phyloP scores from a whole-genome alignment of 2,113 vertebrate genomes.

The Thamnaconus septentrionalis region DNA sequence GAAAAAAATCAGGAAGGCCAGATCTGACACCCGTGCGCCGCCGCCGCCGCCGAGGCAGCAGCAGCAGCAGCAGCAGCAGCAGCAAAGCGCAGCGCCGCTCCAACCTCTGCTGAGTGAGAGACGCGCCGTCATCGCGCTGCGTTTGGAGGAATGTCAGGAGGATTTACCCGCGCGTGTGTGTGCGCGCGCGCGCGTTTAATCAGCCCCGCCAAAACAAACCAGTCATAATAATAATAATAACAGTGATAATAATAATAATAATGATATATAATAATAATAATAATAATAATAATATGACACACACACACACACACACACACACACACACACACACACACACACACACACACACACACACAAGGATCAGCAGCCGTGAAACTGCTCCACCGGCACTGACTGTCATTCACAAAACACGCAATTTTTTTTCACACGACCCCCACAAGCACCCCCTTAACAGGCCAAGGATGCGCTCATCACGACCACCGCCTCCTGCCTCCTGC shows the following conservation, averaged over 20 bases:
- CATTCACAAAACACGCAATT: constrained; percentile 57
- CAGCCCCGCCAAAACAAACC: background rate
- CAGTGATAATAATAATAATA: too few relatives aligned
- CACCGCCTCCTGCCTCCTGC: too few relatives aligned
- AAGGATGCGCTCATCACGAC: constrained; percentile 45
- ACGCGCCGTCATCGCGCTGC: constrained; percentile 62
- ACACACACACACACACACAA: too few relatives aligned
- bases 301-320: too few relatives aligned
- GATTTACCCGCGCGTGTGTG: constrained; percentile 32
- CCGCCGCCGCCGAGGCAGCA: too few relatives aligned
- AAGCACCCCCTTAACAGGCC: constrained; percentile 38
- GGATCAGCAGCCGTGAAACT: background rate
- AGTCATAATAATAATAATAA: too few relatives aligned
- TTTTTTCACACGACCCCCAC: constrained; percentile 6
- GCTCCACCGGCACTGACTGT: constrained; percentile 33
- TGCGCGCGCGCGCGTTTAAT: too few relatives aligned
- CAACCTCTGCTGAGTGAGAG: constrained; percentile 33
- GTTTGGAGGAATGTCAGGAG: constrained; percentile 55
- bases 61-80: background rate
- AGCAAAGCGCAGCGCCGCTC: constrained; percentile 37
- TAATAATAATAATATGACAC: too few relatives aligned
- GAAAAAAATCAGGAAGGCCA: constrained; percentile 29
- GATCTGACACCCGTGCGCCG: too few relatives aligned
- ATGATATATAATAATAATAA: too few relatives aligned
- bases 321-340: too few relatives aligned